A percentile compares a stretch with the other conserved stretches of the same genome.
phyloP scores from a whole-genome alignment of 1,140 invertebrate species.

The Sinella curviseta region DNA sequence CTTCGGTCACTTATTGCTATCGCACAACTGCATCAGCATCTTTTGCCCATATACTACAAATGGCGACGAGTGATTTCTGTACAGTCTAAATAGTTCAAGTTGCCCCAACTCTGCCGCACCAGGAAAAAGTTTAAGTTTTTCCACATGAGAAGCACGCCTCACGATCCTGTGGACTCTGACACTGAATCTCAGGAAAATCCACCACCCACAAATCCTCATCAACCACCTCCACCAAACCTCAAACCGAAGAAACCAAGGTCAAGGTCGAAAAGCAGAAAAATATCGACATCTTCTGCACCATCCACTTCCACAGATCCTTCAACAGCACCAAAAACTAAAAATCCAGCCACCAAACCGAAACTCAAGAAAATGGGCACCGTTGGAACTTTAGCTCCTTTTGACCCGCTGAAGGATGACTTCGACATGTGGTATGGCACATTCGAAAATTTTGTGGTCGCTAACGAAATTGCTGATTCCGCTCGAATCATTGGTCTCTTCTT shows the following conservation, averaged over 20 bases:
- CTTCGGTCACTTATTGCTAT: too few species aligned
- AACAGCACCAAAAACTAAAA: neutral
- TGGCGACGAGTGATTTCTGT: too few species aligned
- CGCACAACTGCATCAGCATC: too few species aligned
- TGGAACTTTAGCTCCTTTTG: slow-evolving; percentile 2
- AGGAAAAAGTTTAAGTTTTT: too few species aligned
- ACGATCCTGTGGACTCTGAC: too few species aligned
- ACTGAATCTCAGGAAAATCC: too few species aligned
- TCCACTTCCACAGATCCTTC: too few species aligned
- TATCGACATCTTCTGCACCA: neutral
- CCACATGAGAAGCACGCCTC: too few species aligned
- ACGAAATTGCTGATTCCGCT: slow-evolving; percentile 2
- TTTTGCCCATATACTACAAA: too few species aligned
- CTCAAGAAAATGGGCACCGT: neutral
- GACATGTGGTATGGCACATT: neutral
- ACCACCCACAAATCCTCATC: too few species aligned
- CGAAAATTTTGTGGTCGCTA: slow-evolving; percentile 1
- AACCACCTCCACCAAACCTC: neutral
- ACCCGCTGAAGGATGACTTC: slow-evolving; percentile 18
- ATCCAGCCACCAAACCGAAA: neutral
- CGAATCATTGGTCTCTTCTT: neutral
- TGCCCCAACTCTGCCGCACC: too few species aligned
- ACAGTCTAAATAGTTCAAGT: too few species aligned
- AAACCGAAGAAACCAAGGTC: neutral
- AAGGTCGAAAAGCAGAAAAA: neutral